Evolutionary conservation across 2,888 invertebrate genomes (phyloP), one percentile per base, ranked within the genome.

Genomic region (Tenthredo scrophulariae): DNA sequence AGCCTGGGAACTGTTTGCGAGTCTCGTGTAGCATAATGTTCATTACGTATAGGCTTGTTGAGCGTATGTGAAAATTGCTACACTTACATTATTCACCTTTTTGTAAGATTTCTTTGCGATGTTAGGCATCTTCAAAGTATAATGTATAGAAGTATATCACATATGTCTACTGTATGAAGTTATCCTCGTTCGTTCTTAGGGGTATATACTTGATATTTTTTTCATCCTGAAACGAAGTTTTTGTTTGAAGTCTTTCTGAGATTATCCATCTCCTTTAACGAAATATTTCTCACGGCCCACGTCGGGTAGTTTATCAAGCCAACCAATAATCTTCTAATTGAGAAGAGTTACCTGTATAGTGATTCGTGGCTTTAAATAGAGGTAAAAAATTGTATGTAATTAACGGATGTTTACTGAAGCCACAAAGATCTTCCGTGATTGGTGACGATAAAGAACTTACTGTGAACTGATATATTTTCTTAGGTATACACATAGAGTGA

Each of bases 241-340:
- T 37, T 37, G 6, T 37, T 6, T 43, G 0, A 22, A 22, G 43
- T 75, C 46, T 46, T 46, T 75, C 75, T 75, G 13, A 26, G 26
- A 50, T 54, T 77, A n/a, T 54, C n/a, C 22, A 62, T 10, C n/a
- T n/a, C n/a, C 58, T 18, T 40, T 13, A 22, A 5, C 74, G 43
- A 13, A 50, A 62, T 40, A 62, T 62, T 80, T 80, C 80, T 80
- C 62, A 80, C 80, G 80, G 22, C 58, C 62, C 40, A 62, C 62
- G 80, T 40, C 22, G 43, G 80, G 40, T 29, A 80, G 58, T 80
- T 80, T 80, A 80, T 80, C 80, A 80, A 62, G 13, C 58, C n/a
- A 58, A 80, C 80, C 62, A 18, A 80, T 80, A 62, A 80, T 80
- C 62, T 80, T 80, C 26, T 62, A 80, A 62, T 80, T 40, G 62